Evolutionary conservation across 2,113 vertebrate genomes (phyloP), one percentile per base, ranked within the genome.

Genomic region (Nicator chloris): DNA sequence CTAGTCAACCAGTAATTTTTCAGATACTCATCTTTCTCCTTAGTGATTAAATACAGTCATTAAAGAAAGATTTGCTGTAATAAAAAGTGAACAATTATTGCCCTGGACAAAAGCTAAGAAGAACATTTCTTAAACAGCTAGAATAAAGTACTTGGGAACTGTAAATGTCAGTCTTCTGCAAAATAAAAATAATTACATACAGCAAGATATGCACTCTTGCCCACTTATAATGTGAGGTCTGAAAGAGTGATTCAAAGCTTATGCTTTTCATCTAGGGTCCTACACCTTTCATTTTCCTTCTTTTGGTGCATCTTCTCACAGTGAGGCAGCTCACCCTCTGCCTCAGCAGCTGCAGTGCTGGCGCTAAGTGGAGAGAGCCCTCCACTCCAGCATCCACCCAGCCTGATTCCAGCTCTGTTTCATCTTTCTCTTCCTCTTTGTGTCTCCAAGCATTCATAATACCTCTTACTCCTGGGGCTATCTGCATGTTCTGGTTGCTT

Each of bases 401-500:
- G 42, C 33, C 63, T 57, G 50, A 65, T 24, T 69, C 59, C 63
- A 76, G 42, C 30, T 66, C 56, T 66, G 35, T 69, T 91, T 82
- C 24, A 28, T 80, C 37, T 78, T 93, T 88, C 35, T 33, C 47
- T 82, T 93, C 50, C 59, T 61, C 79, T 92, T 92, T 93, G 79
- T 93, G 80, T 73, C 60, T 80, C 54, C 47, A 72, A 72, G 63
- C 54, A 63, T 73, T 93, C 66, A 69, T 61, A 91, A 92, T 82
- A 87, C 40, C 35, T 83, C 54, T 91, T 73, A 49, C 31, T 90
- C 71, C 86, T 78, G 82, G 50, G 90, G 75, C 75, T 95, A 90
- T 66, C 66, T 95, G 51, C 51, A 73, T 93, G 59, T 71, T 95
- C 85, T 88, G 24, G 94, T 96, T 97, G 94, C 95, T 91, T 90